These are phyloP conservation scores for Mythimna lalbum DNA, from an alignment of 2,888 invertebrate genomes.

Conservation along the genomic window DNA sequence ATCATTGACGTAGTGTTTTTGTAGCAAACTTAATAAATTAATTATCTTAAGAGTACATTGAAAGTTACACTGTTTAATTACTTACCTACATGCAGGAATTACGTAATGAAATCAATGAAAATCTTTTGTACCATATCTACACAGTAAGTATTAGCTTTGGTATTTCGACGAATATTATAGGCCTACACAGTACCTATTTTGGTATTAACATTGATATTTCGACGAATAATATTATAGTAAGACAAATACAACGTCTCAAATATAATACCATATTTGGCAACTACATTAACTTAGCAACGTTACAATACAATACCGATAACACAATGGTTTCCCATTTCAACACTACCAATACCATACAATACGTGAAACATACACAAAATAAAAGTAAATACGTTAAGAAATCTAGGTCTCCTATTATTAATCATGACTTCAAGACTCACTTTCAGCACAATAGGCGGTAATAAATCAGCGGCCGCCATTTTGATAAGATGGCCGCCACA, in stretches of 20 bases:
- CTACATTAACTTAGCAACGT: background rate
- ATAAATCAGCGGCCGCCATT: slow-evolving; percentile 55
- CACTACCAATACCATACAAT: slow-evolving; percentile 17
- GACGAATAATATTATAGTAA: background rate
- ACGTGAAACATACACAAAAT: slow-evolving; percentile 7
- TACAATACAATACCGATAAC: background rate
- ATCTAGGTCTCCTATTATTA: slow-evolving; percentile 23
- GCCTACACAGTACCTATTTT: background rate
- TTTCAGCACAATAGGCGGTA: slow-evolving; percentile 49
- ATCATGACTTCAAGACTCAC: slow-evolving; percentile 32
- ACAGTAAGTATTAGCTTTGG: background rate
- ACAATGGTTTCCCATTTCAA: slow-evolving; percentile 20
- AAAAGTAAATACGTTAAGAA: slow-evolving; percentile 17
- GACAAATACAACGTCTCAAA: slow-evolving; percentile 7
- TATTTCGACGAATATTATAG: background rate
- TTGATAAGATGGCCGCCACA: slow-evolving; percentile 48
- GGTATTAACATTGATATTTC: background rate
- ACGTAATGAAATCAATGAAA: background rate
- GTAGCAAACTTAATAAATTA: slow-evolving; percentile 35
- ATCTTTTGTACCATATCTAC: background rate
- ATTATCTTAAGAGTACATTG: slow-evolving; percentile 16
- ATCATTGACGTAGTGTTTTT: slow-evolving; percentile 34
- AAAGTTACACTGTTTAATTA: background rate
- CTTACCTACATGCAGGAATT: background rate
- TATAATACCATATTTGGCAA: slow-evolving; percentile 1